A percentile compares a stretch with the other conserved stretches of the same genome.
These are phyloP conservation scores for Darevskia mixta DNA, from an alignment of 2,797 vertebrate genomes.

Conservation along the genomic window DNA sequence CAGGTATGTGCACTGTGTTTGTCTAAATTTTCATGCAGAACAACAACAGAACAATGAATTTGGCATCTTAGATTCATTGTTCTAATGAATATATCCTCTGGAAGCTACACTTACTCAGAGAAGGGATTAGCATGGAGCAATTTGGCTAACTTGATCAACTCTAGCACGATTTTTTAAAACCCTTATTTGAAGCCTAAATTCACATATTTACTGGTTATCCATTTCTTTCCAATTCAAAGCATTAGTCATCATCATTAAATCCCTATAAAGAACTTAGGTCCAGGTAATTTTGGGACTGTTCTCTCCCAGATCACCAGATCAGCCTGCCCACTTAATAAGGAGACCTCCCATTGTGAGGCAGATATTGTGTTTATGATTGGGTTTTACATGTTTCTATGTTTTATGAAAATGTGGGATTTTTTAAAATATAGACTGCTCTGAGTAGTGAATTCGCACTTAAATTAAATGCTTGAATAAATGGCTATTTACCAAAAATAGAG, in stretches of 20 bases:
- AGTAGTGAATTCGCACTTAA: no score
- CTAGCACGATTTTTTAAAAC: not conserved
- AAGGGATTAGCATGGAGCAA: not conserved
- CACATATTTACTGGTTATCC: not conserved
- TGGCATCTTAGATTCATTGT: not conserved
- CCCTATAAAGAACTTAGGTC: no score
- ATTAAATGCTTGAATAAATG: not conserved
- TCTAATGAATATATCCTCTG: not conserved
- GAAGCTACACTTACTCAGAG: not conserved
- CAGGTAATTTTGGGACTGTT: no score
- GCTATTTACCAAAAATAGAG: not conserved
- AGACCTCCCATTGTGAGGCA: no score
- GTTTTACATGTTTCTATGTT: no score
- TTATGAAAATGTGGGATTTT: no score
- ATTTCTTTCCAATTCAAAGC: no score
- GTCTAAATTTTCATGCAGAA: not conserved
- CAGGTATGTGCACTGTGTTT: constrained; percentile 77
- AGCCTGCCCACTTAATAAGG: no score
- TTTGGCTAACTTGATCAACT: not conserved
- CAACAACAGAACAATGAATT: not conserved
- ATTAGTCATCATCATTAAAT: no score
- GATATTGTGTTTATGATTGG: no score
- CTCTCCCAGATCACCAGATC: no score
- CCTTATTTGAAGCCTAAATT: not conserved
- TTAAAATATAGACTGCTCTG: no score